A percentile compares a stretch with the other conserved stretches of the same genome.
phyloP scores from a whole-genome alignment of 2,113 vertebrate species.

The Cricetomys ansorgei region DNA sequence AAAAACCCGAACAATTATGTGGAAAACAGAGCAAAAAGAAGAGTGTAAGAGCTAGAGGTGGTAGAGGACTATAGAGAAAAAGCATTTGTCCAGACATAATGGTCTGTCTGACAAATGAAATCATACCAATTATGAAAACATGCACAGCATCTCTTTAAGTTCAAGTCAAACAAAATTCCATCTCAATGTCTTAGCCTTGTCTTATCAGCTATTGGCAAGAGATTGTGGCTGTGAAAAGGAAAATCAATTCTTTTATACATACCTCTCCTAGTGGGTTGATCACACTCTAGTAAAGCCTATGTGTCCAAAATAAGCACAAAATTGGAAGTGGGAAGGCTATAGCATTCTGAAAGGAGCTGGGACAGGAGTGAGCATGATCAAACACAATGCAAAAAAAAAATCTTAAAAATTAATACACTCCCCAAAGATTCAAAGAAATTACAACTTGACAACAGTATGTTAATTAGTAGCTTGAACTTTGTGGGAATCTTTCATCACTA shows the following conservation, averaged over 20 bases:
- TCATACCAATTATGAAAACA: not conserved
- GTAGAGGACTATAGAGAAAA: not conserved
- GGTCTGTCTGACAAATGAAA: not conserved
- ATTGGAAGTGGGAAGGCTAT: not conserved
- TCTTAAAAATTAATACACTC: not conserved
- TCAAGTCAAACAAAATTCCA: not conserved
- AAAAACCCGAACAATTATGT: too few relatives aligned
- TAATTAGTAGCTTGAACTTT: not conserved
- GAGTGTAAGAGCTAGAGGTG: not conserved
- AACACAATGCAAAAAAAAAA: not conserved
- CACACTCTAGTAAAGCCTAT: not conserved
- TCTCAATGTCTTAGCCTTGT: not conserved
- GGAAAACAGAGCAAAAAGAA: not conserved
- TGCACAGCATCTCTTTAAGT: not conserved
- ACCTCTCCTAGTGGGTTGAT: too few relatives aligned
- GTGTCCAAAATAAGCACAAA: too few relatives aligned
- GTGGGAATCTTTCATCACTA: not conserved
- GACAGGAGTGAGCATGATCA: not conserved
- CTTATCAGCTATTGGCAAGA: not conserved
- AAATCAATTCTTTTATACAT: too few relatives aligned
- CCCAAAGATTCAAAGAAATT: constrained; percentile 12
- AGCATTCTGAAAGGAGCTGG: not conserved
- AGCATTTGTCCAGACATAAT: not conserved
- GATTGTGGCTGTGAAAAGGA: not conserved
- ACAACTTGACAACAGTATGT: constrained; percentile 25